Base-by-base conservation (phyloP, 2,113 vertebrate species). In the Gymnarchus niloticus region DNA sequence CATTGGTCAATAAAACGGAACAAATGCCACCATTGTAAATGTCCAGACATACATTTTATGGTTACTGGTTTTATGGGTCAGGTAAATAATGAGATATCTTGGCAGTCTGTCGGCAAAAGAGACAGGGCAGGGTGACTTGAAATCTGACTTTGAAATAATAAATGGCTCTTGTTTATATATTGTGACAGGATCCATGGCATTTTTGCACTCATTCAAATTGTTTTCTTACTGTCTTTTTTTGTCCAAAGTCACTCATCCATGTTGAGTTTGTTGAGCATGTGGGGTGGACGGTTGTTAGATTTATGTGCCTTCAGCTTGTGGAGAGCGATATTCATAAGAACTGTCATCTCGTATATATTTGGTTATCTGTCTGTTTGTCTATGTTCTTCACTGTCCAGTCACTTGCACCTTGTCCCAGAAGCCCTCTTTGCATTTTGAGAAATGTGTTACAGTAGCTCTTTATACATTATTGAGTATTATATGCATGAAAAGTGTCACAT, bases 71-170 rank as follows among this genome's bases (percentile, higher is more conserved):
- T 87, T 87, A 84, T 54, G 19, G 87, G 83, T 73, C 73, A 80
- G 65, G 81, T 89, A 88, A 89, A 86, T 89, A 89, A 90, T 87
- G 87, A 86, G 87, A 86, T 80, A 77, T 84, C 52, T 85, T 80
- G 65, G 57, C 76, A 78, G 76, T 52, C 84, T 87, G 78, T 88
- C 87, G 88, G 84, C 85, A 59, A 51, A 61, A 85, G 87, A 84
- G 56, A 83, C 25, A 4, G 17, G n/a, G 52, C 51, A 4, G 17
- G n/a, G 52, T 44, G 41, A 77, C 65, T 33, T 28, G 56, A 17
- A 80, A 78, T 78, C 41, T 25, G 49, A 76, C 49, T n/a, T 56
- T 65, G 37, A 25, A 57, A 56, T 54, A 69, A 90, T 78, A 88
- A 83, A 88, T 87, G 19, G 56, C 57, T 61, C 57, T 3, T 21